phyloP scores from a whole-genome alignment of 2,888 invertebrate genomes.

The Philhelius pedissequus region DNA sequence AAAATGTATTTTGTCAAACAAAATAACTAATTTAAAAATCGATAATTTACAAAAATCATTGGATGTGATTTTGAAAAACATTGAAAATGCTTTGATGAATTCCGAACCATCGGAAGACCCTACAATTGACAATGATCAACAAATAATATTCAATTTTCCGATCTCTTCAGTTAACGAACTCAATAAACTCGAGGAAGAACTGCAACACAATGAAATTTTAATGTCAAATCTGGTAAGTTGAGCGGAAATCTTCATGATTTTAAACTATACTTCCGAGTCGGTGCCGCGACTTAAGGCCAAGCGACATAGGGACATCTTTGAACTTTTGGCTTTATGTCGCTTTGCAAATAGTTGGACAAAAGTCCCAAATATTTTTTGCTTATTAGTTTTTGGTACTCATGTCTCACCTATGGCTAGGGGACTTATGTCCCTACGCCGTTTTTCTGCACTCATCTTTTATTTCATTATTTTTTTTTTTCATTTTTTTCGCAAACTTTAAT shows the following conservation, averaged over 20 bases:
- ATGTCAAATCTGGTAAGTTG: neutral
- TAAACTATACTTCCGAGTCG: too few relatives aligned
- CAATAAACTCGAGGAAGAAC: neutral
- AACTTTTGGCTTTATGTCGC: too few relatives aligned
- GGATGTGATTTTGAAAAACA: neutral
- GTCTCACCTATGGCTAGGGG: too few relatives aligned
- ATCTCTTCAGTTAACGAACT: neutral
- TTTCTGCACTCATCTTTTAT: too few relatives aligned
- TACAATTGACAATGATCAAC: neutral
- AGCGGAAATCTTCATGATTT: neutral
- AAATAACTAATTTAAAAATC: neutral
- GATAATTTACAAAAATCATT: neutral
- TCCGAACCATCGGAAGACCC: neutral
- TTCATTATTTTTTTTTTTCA: too few relatives aligned
- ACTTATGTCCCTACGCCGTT: too few relatives aligned
- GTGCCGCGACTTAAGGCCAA: too few relatives aligned
- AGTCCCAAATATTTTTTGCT: too few relatives aligned
- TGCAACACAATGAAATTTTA: neutral
- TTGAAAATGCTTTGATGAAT: neutral
- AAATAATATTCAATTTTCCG: neutral
- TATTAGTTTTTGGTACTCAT: too few relatives aligned
- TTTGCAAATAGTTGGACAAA: too few relatives aligned
- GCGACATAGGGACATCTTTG: too few relatives aligned
- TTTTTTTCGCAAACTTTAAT: too few relatives aligned
- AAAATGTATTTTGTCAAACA: neutral